These are phyloP conservation scores for Nasalis larvatus DNA, from an alignment of 2,113 vertebrate species.

Conservation along the genomic window DNA sequence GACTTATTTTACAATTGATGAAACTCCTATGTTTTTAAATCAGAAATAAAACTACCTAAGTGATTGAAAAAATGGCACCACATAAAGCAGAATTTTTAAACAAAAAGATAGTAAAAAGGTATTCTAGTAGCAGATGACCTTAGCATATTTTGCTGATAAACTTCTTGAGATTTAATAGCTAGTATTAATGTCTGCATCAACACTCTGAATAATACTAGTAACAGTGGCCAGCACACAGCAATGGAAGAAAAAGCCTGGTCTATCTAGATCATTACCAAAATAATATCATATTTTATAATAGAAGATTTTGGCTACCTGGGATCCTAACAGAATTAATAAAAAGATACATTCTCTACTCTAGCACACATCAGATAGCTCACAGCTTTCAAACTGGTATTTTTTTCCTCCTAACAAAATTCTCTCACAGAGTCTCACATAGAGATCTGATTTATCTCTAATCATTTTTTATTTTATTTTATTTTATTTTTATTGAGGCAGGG, in stretches of 20 bases:
- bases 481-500: too few species aligned
- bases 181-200: not conserved
- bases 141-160: not conserved
- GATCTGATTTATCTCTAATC: not conserved
- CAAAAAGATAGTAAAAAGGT: not conserved
- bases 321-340: not conserved
- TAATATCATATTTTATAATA: not conserved
- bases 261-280: not conserved
- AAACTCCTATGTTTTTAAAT: not conserved
- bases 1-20: not conserved
- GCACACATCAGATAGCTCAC: not conserved
- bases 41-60: not conserved
- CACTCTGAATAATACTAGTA: not conserved
- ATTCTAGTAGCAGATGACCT: not conserved
- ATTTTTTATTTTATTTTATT: too few species aligned
- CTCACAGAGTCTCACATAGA: not conserved
- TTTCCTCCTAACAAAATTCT: not conserved
- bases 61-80: not conserved
- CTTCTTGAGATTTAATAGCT: not conserved
- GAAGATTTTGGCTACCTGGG: not conserved
- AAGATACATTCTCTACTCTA: not conserved
- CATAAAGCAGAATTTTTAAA: not conserved
- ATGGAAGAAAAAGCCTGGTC: not conserved
- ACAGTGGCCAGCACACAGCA: not conserved
- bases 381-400: not conserved